Percentiles rank a stretch among this genome's conserved stretches.
phyloP scores from a whole-genome alignment of 1,140 invertebrate genomes.

The Nixonia krombeini region DNA sequence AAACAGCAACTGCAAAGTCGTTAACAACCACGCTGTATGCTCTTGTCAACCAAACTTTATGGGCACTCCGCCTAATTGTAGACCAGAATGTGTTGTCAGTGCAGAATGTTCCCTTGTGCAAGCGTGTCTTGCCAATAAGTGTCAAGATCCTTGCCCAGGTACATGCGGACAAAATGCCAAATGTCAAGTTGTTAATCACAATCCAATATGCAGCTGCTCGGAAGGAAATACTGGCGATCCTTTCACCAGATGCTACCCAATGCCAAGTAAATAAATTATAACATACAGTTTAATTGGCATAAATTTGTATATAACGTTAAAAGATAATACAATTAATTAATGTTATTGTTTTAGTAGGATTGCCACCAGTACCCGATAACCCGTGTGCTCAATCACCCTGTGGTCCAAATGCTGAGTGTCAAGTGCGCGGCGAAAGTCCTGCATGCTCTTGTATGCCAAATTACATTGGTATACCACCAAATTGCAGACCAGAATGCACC shows the following conservation, averaged over 20 bases:
- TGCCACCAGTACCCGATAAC: slow-evolving; percentile 63
- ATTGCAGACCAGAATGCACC: slow-evolving; percentile 74
- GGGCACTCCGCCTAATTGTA: slow-evolving; percentile 77
- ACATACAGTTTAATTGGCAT: background rate
- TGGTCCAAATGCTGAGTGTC: slow-evolving; percentile 74
- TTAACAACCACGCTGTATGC: slow-evolving; percentile 74
- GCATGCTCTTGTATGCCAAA: slow-evolving; percentile 72
- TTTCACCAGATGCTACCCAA: slow-evolving; percentile 77
- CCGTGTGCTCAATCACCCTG: slow-evolving; percentile 77
- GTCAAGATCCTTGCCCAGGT: slow-evolving; percentile 79
- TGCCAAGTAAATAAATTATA: slow-evolving; percentile 71
- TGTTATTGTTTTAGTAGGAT: slow-evolving; percentile 40
- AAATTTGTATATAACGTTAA: background rate
- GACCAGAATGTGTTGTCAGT: slow-evolving; percentile 77
- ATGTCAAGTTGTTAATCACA: slow-evolving; percentile 80
- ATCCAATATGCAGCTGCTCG: slow-evolving; percentile 79
- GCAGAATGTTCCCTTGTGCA: slow-evolving; percentile 77
- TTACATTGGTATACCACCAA: slow-evolving; percentile 74
- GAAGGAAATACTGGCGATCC: slow-evolving; percentile 84
- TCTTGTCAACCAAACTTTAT: slow-evolving; percentile 77
- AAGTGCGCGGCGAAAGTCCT: slow-evolving; percentile 69
- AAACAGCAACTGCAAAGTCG: slow-evolving; percentile 69
- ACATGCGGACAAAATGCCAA: slow-evolving; percentile 80
- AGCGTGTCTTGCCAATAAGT: slow-evolving; percentile 78
- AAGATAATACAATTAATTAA: background rate